Conservation (phyloP, 2,888 invertebrate species). For the Zygothrica quintamaculata region DNA sequence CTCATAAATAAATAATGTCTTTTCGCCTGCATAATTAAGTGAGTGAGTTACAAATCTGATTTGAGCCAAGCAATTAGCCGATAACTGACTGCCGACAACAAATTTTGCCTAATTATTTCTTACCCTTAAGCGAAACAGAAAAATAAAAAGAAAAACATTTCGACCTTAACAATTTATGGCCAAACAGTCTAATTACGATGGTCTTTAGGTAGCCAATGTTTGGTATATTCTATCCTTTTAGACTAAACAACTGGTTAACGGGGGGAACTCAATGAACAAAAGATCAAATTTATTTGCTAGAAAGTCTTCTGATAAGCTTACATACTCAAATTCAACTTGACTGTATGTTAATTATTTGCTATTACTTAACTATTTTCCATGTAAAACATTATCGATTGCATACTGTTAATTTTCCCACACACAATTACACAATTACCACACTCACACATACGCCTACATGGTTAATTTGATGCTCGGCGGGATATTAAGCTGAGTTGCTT, state of each 20-base stretch:
- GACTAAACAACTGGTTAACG: too few species aligned
- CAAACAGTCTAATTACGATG: not conserved
- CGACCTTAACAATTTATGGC: not conserved
- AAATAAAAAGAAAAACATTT: not conserved
- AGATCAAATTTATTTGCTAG: too few species aligned
- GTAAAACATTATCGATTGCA: too few species aligned
- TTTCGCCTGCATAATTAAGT: conserved; percentile 62
- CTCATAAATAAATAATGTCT: conserved; percentile 74
- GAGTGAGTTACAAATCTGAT: conserved; percentile 67
- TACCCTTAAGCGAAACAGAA: conserved; percentile 1
- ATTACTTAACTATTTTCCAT: too few species aligned
- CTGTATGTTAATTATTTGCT: too few species aligned
- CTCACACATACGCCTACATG: not conserved
- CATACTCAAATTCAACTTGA: too few species aligned
- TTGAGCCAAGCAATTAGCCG: conserved; percentile 73
- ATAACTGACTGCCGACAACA: conserved; percentile 42
- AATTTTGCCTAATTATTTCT: conserved; percentile 58
- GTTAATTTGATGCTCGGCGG: not conserved
- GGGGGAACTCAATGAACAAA: too few species aligned
- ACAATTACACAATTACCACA: too few species aligned
- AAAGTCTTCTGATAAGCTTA: too few species aligned
- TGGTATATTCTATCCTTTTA: too few species aligned
- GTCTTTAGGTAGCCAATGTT: too few species aligned
- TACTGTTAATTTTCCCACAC: too few species aligned
- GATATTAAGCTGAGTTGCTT: conserved; percentile 16